Conservation (phyloP, 2,797 vertebrate genomes). For the Rousettus madagascariensis region DNA sequence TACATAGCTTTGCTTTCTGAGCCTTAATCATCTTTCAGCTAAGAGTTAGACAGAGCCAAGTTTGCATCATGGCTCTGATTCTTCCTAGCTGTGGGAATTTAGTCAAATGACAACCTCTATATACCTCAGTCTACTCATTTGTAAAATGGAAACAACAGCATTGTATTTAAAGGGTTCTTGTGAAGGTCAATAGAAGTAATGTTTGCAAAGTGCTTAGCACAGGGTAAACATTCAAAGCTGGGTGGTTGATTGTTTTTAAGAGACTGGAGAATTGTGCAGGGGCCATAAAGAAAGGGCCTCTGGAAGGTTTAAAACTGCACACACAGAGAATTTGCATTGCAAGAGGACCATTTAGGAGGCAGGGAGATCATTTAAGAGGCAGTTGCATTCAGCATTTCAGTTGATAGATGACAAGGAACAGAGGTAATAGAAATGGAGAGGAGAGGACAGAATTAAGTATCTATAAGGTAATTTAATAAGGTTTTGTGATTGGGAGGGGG, state of each 20-base stretch:
- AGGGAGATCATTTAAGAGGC: not conserved
- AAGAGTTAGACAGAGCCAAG: not conserved
- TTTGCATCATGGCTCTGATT: not conserved
- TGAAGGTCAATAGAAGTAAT: not conserved
- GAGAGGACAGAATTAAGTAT: not conserved
- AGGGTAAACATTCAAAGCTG: conserved; percentile 1
- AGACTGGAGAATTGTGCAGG: not conserved
- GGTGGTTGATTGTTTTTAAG: not conserved
- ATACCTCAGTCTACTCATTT: not conserved
- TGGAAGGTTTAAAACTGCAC: not conserved
- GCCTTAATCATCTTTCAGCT: not conserved
- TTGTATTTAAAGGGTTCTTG: not conserved
- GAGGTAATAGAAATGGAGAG: not conserved
- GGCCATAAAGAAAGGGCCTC: not conserved
- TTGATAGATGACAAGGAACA: not conserved
- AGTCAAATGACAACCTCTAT: not conserved
- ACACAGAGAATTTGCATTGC: not conserved
- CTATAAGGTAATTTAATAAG: not conserved
- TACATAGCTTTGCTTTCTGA: conserved; percentile 10
- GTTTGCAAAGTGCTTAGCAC: not conserved
- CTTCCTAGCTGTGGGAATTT: not conserved
- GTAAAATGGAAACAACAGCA: not conserved
- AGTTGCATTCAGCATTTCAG: not conserved
- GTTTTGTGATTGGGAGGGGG: not conserved
- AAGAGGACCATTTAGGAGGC: not conserved